phyloP scores from a whole-genome alignment of 2,113 vertebrate genomes.

The Halcyon malimbica region DNA sequence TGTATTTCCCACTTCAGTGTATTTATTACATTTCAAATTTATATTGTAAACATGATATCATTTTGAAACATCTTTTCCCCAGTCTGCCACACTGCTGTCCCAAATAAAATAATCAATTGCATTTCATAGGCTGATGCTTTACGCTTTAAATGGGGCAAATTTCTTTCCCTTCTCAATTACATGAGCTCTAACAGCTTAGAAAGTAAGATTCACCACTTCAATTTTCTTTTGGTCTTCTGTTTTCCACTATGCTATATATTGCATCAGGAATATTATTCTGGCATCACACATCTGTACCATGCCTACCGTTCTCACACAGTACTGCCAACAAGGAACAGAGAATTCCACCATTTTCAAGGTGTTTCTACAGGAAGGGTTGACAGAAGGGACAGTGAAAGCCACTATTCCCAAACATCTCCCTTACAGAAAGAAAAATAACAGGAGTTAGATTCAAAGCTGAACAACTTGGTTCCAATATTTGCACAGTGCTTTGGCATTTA shows the following conservation, averaged over 20 bases:
- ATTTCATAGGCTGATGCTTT: neutral
- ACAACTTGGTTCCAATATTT: neutral
- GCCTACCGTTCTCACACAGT: neutral
- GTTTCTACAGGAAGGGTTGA: neutral
- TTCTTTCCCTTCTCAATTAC: neutral
- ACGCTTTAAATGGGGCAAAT: neutral
- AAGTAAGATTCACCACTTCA: neutral
- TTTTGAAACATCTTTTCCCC: neutral
- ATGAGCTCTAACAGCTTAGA: neutral
- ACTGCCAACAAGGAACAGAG: neutral
- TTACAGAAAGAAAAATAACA: neutral
- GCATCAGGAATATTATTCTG: neutral
- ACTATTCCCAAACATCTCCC: neutral
- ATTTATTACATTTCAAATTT: neutral
- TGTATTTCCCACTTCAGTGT: neutral
- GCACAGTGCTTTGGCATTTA: neutral
- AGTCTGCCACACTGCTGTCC: neutral
- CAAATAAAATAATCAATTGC: neutral
- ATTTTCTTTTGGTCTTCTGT: neutral
- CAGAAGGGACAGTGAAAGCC: neutral
- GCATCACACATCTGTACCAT: neutral
- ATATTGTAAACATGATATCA: neutral
- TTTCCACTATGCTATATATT: neutral
- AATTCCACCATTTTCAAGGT: neutral
- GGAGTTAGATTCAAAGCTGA: neutral